A percentile compares a stretch with the other conserved stretches of the same genome.
Conservation (phyloP, 2,888 invertebrate genomes). For the Ectobius pallidus region DNA sequence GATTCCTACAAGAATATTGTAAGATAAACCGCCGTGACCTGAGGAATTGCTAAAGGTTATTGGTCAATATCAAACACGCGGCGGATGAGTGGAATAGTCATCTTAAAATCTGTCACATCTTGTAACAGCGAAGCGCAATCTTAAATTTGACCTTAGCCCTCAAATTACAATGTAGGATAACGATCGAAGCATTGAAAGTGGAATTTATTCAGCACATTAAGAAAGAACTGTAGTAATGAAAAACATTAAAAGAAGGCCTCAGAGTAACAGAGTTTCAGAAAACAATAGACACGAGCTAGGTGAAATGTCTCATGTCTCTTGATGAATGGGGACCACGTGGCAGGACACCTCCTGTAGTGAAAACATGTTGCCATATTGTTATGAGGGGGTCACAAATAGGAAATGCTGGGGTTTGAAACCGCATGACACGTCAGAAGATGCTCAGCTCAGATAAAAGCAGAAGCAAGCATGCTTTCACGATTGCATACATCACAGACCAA, state of each 20-base stretch:
- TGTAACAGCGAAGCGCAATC: background rate
- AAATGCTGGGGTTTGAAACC: background rate
- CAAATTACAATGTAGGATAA: background rate
- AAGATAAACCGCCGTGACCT: no score
- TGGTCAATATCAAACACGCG: no score
- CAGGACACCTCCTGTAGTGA: constrained; percentile 1
- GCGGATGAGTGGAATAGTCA: background rate
- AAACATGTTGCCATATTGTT: constrained; percentile 13
- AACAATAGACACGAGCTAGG: background rate
- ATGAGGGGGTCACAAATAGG: constrained; percentile 4
- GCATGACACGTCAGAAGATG: background rate
- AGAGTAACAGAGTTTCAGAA: background rate
- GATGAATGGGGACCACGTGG: constrained; percentile 15
- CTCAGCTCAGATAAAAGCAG: no score
- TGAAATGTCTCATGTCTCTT: background rate
- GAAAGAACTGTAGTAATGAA: background rate
- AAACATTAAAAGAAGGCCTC: no score
- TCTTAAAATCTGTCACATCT: background rate
- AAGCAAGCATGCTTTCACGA: no score
- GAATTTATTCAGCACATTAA: background rate
- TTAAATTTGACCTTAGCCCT: background rate
- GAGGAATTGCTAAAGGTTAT: no score
- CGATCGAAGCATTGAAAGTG: background rate
- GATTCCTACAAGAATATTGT: no score
- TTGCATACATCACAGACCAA: no score